Evolutionary conservation across 1,140 invertebrate species (phyloP).

Genomic region (Trichomalopsis sarcophagae): DNA sequence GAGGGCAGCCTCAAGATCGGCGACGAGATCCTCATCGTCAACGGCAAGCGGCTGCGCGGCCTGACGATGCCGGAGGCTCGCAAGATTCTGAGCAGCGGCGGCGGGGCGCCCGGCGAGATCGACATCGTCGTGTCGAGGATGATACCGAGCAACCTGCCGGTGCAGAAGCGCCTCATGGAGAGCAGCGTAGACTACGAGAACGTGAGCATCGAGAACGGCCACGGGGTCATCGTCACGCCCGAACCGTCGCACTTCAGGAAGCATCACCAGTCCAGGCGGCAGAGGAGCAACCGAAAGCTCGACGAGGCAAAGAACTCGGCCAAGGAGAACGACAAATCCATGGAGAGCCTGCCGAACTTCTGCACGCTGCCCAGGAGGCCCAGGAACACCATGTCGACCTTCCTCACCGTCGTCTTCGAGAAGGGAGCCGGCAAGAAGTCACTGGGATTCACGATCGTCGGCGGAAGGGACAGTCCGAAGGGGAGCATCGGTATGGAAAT

Average conservation of each 20-base stretch:
- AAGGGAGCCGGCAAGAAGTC: constrained; percentile 91
- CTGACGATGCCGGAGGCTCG: constrained; percentile 85
- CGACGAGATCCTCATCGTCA: constrained; percentile 90
- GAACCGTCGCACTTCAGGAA: constrained; percentile 71
- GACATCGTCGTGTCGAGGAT: constrained; percentile 82
- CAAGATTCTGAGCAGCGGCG: constrained; percentile 79
- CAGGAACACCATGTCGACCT: constrained; percentile 80
- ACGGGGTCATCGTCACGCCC: constrained; percentile 69
- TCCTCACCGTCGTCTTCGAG: constrained; percentile 86
- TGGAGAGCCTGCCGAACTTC: constrained; percentile 79
- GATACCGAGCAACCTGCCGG: constrained; percentile 53
- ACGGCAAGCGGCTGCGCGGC: constrained; percentile 84
- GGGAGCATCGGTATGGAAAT: constrained; percentile 82
- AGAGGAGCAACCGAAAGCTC: constrained; percentile 56
- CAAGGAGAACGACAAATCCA: constrained; percentile 63
- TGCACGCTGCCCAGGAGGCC: constrained; percentile 83
- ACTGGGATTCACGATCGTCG: constrained; percentile 93
- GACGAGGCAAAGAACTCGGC: constrained; percentile 44
- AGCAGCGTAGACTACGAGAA: constrained; percentile 84
- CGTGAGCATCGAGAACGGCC: constrained; percentile 75
- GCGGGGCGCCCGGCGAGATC: constrained; percentile 79
- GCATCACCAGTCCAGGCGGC: constrained; percentile 60
- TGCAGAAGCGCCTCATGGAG: constrained; percentile 76
- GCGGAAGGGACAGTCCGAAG: constrained; percentile 90
- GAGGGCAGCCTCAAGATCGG: constrained; percentile 85